Percentiles rank a stretch among this genome's conserved stretches.
These are phyloP conservation scores for Protobothrops flavoviridis DNA, from an alignment of 2,113 vertebrate genomes.

Conservation along the genomic window DNA sequence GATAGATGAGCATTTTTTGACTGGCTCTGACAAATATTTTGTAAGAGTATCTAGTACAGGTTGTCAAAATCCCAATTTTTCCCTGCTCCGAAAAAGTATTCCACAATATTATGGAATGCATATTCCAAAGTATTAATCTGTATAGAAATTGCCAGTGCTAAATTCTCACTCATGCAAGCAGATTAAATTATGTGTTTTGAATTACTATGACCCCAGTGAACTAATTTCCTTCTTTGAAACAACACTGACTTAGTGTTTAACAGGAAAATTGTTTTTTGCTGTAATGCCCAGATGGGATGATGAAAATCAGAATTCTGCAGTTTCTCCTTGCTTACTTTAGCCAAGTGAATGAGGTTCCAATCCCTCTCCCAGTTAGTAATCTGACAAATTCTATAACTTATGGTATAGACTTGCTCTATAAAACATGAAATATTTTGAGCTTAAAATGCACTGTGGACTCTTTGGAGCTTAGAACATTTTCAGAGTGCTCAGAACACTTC, in stretches of 20 bases:
- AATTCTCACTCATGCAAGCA: neutral
- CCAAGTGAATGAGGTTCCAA: neutral
- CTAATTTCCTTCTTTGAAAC: neutral
- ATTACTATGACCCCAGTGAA: neutral
- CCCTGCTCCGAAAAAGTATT: neutral
- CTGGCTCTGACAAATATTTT: neutral
- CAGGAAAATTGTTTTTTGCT: neutral
- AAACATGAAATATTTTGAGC: neutral
- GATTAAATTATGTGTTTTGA: neutral
- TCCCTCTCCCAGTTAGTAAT: neutral
- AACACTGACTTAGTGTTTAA: neutral
- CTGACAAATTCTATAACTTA: conserved; percentile 1
- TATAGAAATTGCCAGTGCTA: neutral
- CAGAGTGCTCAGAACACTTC: neutral
- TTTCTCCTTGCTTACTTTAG: neutral
- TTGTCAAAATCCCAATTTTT: neutral
- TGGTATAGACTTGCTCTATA: neutral
- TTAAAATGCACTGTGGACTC: neutral
- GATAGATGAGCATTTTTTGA: neutral
- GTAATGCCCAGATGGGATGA: neutral
- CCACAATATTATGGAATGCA: neutral
- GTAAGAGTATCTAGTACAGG: neutral
- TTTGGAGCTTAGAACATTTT: neutral
- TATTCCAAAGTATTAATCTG: neutral
- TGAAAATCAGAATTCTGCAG: neutral